Base-by-base conservation (phyloP, 1,140 invertebrate species). In the Eupeodes corollae region DNA sequence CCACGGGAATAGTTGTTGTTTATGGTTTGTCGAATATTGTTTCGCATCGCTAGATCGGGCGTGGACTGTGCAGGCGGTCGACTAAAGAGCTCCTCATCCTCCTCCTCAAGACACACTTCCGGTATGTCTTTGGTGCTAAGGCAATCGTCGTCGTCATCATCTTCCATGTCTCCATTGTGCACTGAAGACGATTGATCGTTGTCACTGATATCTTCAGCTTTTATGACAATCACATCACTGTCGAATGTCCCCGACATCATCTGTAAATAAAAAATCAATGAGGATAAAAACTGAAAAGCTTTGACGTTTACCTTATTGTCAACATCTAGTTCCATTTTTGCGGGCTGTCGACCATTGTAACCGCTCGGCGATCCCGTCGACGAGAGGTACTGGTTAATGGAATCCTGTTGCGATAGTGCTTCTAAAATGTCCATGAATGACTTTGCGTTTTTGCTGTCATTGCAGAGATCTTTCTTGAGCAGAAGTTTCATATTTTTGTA, bases 401-500 rank as follows among this genome's bases (percentile, higher is more conserved):
- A 62, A 1, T 63, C 61, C 43, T 67, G 63, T 32, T 61, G 61
- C 6, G 63, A 59, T 2, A 67, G 46, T n/a, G 63, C 59, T 35
- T 67, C 64, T 5, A 67, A 52, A 16, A 67, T 49, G 47, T 67
- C 63, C 54, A 67, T 56, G 39, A 67, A 67, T 12, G 56, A 54
- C 16, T 57, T 56, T 47, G 63, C 63, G 41, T 54, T 54, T 42
- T 61, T 62, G 26, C 63, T 59, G 45, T 67, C 63, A 46, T 58
- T 61, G 16, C 63, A 63, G 6, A 67, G 53, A 46, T 67, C 63
- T 57, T 67, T 67, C 35, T 67, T 67, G 5, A 67, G 52, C 47
- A 67, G 51, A 15, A 67, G 44, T 53, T 67, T 67, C 63, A 67
- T 67, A 42, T 67, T 67, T 47, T 67, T 67, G 42, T 67, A 67